A percentile compares a stretch with the other conserved stretches of the same genome.
phyloP scores from a whole-genome alignment of 2,888 invertebrate genomes.

The Drosophila ezoana region DNA sequence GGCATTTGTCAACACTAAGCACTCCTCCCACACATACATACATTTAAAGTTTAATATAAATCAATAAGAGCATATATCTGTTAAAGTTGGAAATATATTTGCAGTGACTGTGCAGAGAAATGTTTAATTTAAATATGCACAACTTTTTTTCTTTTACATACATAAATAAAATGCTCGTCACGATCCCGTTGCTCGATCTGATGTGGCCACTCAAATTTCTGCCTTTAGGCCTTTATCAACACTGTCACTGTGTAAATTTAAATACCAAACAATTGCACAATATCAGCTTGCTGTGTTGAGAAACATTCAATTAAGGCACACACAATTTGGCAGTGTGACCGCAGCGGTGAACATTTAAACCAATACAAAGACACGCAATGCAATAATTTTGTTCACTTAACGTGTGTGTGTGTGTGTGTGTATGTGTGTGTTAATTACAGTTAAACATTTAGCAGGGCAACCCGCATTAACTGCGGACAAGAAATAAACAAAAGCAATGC shows the following conservation, averaged over 20 bases:
- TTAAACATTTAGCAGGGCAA: slow-evolving; percentile 47
- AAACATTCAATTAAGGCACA: slow-evolving; percentile 15
- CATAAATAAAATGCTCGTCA: background rate
- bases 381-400: slow-evolving; percentile 16
- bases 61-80: no score
- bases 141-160: background rate
- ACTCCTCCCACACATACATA: no score
- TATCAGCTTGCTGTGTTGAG: background rate
- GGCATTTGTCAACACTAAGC: no score
- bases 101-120: no score
- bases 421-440: slow-evolving; percentile 60
- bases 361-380: slow-evolving; percentile 17
- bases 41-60: no score
- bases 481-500: slow-evolving; percentile 45
- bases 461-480: slow-evolving; percentile 42
- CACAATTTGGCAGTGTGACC: background rate
- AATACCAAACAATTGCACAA: background rate
- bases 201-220: background rate
- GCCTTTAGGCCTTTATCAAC: no score
- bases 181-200: background rate
- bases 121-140: background rate
- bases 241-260: background rate
- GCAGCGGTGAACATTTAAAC: slow-evolving; percentile 8
- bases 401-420: slow-evolving; percentile 12
- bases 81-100: no score